A percentile compares a stretch with the other conserved stretches of the same genome.
Conservation (phyloP, 2,888 invertebrate species). For the Lepidocyrtinus sp. region DNA sequence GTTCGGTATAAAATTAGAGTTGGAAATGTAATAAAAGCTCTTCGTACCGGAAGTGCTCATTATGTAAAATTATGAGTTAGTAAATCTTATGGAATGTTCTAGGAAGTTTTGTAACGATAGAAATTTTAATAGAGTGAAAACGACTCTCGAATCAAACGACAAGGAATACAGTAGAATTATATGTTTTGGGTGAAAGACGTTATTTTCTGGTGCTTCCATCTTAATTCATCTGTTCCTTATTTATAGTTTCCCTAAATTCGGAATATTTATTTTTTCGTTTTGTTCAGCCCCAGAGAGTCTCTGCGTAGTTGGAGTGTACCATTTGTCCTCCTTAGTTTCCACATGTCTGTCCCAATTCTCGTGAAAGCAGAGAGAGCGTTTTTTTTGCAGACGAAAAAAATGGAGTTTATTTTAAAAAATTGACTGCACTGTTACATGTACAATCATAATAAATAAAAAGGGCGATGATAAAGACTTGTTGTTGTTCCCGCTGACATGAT, state of each 20-base stretch:
- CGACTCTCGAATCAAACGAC: not conserved
- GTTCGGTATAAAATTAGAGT: too few species aligned
- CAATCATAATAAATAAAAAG: too few species aligned
- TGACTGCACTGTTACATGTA: not conserved
- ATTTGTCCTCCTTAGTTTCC: not conserved
- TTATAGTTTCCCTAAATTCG: not conserved
- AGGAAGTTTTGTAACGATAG: too few species aligned
- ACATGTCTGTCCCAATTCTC: conserved; percentile 29
- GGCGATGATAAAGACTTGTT: conserved; percentile 3
- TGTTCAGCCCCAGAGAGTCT: too few species aligned
- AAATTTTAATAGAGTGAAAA: too few species aligned
- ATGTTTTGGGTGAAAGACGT: not conserved
- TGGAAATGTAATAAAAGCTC: too few species aligned
- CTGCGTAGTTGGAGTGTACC: too few species aligned
- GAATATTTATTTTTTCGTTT: not conserved
- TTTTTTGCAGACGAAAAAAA: not conserved
- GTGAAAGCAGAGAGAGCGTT: not conserved
- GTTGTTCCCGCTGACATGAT: conserved; percentile 26
- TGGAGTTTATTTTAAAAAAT: not conserved
- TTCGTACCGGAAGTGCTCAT: too few species aligned
- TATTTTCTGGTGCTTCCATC: not conserved
- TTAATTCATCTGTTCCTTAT: not conserved
- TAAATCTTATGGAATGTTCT: too few species aligned
- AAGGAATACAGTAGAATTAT: not conserved
- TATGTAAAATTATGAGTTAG: too few species aligned